Evolutionary conservation across 2,113 vertebrate genomes (phyloP).

Genomic region (Arizona elegans): DNA sequence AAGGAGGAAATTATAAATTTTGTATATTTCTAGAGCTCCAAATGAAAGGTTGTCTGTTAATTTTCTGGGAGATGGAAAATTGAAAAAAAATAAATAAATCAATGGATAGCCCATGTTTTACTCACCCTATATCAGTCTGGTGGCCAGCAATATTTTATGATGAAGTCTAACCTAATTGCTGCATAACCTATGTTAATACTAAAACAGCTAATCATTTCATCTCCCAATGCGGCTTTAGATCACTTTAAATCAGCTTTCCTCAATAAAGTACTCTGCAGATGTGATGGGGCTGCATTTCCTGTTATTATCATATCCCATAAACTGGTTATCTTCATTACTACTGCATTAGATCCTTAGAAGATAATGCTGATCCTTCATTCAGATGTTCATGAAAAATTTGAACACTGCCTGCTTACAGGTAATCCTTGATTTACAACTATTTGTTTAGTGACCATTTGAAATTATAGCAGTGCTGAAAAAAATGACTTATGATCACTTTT

Average conservation of each 20-base stretch:
- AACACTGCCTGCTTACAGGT: background rate
- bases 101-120: slow-evolving; percentile 14
- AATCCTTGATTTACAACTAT: background rate
- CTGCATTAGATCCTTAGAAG: background rate
- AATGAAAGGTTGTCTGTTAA: slow-evolving; percentile 57
- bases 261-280: background rate
- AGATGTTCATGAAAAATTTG: background rate
- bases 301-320: background rate
- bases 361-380: background rate
- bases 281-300: background rate
- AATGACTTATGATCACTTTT: background rate
- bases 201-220: background rate
- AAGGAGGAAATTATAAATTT: slow-evolving; percentile 67
- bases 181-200: background rate
- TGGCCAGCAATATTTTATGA: background rate
- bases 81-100: background rate
- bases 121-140: slow-evolving; percentile 31
- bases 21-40: slow-evolving; percentile 59
- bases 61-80: background rate
- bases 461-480: background rate
- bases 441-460: background rate
- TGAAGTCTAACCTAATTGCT: background rate
- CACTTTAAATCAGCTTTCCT: background rate
- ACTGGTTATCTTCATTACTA: background rate
- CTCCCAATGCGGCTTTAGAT: background rate